Percentiles rank a stretch among this genome's conserved stretches.
Evolutionary conservation across 1,140 invertebrate species (phyloP).

Genomic region (Brachionus asplanchnoidis): DNA sequence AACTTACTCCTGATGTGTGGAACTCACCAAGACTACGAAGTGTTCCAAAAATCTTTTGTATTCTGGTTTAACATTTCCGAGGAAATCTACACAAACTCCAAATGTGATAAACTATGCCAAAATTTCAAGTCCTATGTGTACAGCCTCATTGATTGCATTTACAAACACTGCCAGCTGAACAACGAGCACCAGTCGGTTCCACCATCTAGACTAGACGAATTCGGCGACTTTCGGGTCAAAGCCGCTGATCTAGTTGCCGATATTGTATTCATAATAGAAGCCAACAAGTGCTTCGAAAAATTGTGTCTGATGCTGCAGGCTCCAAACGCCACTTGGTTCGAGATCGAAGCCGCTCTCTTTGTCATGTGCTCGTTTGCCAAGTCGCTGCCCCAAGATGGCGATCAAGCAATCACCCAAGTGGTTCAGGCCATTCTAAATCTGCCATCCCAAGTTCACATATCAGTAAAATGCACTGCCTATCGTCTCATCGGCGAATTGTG

Average conservation of each 20-base stretch:
- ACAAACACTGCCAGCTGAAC: slow-evolving; percentile 82
- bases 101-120: slow-evolving; percentile 66
- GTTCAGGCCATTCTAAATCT: slow-evolving; percentile 81
- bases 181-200: slow-evolving; percentile 64
- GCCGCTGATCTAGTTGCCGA: slow-evolving; percentile 91
- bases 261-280: slow-evolving; percentile 92
- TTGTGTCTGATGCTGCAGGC: slow-evolving; percentile 61
- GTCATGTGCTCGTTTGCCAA: slow-evolving; percentile 91
- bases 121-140: slow-evolving; percentile 85
- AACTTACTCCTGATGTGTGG: slow-evolving; percentile 85
- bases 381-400: slow-evolving; percentile 86
- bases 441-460: slow-evolving; percentile 75
- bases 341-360: slow-evolving; percentile 86
- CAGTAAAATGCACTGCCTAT: slow-evolving; percentile 80
- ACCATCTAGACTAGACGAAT: slow-evolving; percentile 80
- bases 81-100: slow-evolving; percentile 80
- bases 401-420: slow-evolving; percentile 82
- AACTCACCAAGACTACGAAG: slow-evolving; percentile 93
- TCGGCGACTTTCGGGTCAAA: slow-evolving; percentile 78
- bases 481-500: slow-evolving; percentile 82
- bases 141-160: slow-evolving; percentile 74
- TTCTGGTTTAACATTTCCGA: slow-evolving; percentile 94
- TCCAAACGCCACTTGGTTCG: slow-evolving; percentile 71
- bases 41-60: slow-evolving; percentile 92
- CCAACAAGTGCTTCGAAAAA: slow-evolving; percentile 81